Base-by-base conservation (phyloP, 92 coral and sea anemone species). In the Paragorgia papillata region DNA sequence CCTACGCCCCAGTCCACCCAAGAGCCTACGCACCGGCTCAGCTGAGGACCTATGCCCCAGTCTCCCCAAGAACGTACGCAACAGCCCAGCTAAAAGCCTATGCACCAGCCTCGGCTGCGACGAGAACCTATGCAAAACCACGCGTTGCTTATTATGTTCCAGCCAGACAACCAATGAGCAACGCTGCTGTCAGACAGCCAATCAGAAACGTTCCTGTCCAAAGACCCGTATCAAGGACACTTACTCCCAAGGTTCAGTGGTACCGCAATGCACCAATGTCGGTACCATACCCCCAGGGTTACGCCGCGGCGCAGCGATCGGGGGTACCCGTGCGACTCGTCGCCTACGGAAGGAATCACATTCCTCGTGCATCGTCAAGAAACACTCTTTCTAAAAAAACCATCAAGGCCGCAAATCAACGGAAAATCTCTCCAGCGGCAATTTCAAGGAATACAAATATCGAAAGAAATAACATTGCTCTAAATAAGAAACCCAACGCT, bases 291-390 rank as follows among this genome's bases (percentile, higher is more conserved):
- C 78, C 78, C 27, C 78, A 55, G 64, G 19, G 78, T 9, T 35
- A 50, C 44, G 20, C 17, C 22, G 30, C 78, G 51, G 62, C 33
- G 8, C 62, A 56, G 22, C 37, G 43, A 40, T 20, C 58, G 6
- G 22, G 17, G 7, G 51, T 33, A 10, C 75, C 75, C 5, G 27
- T 68, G 35, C 29, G 49, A 24, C 41, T 49, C 10, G 62, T 57
- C 18, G 39, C 78, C 14, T 71, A 71, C 63, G 64, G 78, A 20
- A 30, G 78, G 33, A 53, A 71, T 37, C 62, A 10, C 8, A 71
- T 71, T 29, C 78, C 78, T 8, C n/a, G 25, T 33, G 12, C 62
- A 6, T 7, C 28, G 30, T 22, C 62, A 3, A 13, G 30, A 1
- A 56, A 56, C 3, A 1, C 62, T 3, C 29, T 13, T 56, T 2